Base-by-base conservation (phyloP, 2,797 vertebrate genomes). In the Fratercula arctica region DNA sequence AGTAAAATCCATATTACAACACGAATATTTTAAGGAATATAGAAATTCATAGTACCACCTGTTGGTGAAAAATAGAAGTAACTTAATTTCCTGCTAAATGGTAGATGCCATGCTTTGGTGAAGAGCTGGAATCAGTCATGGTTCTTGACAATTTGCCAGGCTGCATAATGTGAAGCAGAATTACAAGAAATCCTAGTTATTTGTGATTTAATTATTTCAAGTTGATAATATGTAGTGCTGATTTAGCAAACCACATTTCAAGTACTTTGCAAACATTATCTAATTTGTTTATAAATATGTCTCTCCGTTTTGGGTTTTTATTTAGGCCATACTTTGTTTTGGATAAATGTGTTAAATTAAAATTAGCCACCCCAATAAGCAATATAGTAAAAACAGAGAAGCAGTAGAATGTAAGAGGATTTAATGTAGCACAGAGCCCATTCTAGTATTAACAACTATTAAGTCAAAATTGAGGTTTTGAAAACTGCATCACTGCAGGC, bases 151-250 rank as follows among this genome's bases (percentile, higher is more conserved):
- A 64, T 87, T 87, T 89, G 15, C 64, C 39, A 80, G 45, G 37
- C 50, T 85, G 41, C 28, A 78, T 66, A 85, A 93, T 33, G 10
- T 35, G 75, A 85, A 93, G 29, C 16, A 85, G 37, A 92, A 87
- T 64, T 73, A 92, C 25, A 78, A 95, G 68, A 92, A 89, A 91
- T 46, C 13, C 9, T 66, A 59, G 64, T 78, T 92, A 92, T 81
- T 94, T 89, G 46, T 86, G 33, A 78, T 90, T 78, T 86, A 83
- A 94, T 96, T 91, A 89, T 93, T 91, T 92, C 73, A 81, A 35
- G 37, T 78, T 91, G 73, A 76, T 78, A 89, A 86, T 72, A 91
- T 29, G 39, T 24, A 61, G 41, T 21, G 31, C 39, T 79, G 75
- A 80, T 85, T 83, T 83, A 92, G 50, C 45, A 90, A 85, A 60